These are phyloP conservation scores for Lycia hirtaria DNA, from an alignment of 2,888 invertebrate genomes.

Conservation along the genomic window DNA sequence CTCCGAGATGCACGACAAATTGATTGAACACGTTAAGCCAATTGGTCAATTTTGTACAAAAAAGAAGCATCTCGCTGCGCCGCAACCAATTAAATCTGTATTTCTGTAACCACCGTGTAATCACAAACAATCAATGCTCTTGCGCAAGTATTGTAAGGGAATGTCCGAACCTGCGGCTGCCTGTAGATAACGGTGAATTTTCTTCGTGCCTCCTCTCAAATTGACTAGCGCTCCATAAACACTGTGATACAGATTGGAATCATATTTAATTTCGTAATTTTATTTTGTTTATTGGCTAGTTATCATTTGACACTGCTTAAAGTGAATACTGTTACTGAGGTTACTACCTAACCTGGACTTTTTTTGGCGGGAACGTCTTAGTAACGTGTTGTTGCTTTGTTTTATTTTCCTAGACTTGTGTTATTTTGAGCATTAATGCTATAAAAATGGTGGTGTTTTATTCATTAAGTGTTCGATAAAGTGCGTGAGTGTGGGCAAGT, in stretches of 20 bases:
- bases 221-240: constrained; percentile 25
- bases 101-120: constrained; percentile 42
- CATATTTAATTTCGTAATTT: constrained; percentile 7
- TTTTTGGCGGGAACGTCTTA: too few relatives aligned
- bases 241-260: constrained; percentile 20
- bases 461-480: too few relatives aligned
- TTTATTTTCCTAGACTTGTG: too few relatives aligned
- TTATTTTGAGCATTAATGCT: too few relatives aligned
- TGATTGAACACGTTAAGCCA: constrained; percentile 8
- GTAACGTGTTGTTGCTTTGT: too few relatives aligned
- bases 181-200: constrained; percentile 46
- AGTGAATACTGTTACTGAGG: not conserved
- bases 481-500: too few relatives aligned
- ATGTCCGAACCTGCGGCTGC: constrained; percentile 44
- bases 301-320: not conserved
- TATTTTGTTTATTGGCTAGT: constrained; percentile 12
- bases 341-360: not conserved
- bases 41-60: constrained; percentile 1
- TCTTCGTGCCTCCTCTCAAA: constrained; percentile 38
- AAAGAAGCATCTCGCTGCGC: not conserved
- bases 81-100: constrained; percentile 24
- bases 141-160: constrained; percentile 45
- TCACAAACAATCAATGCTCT: constrained; percentile 47
- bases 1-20: not conserved
- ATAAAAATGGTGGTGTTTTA: too few relatives aligned